phyloP scores from a whole-genome alignment of 2,113 vertebrate genomes.

The Malurus cyaneus region DNA sequence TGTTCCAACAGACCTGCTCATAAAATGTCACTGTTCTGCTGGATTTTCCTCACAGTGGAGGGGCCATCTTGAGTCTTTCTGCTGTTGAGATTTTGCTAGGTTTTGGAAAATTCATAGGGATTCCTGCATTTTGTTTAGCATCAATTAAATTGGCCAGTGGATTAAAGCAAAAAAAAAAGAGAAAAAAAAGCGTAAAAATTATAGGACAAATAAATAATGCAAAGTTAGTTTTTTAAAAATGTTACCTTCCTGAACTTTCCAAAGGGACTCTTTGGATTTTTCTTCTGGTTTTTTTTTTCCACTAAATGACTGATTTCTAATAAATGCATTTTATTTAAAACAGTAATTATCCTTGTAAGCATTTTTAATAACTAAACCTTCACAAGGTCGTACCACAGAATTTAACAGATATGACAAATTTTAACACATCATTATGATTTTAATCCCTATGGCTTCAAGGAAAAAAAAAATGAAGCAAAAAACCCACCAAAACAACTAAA shows the following conservation, averaged over 20 bases:
- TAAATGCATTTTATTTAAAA: not conserved
- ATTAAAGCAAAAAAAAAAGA: not conserved
- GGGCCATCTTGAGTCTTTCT: not conserved
- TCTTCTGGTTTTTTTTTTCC: not conserved
- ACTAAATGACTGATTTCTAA: not conserved
- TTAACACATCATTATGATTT: not conserved
- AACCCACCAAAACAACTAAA: too few relatives aligned
- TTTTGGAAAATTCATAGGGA: not conserved
- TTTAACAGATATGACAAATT: not conserved
- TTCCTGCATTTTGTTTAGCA: not conserved
- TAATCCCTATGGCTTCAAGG: not conserved
- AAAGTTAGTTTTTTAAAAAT: not conserved
- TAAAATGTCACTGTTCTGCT: not conserved
- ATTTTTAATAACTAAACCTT: not conserved
- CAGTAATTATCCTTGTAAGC: not conserved
- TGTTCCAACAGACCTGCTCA: not conserved
- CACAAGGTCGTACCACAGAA: not conserved
- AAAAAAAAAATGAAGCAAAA: not conserved
- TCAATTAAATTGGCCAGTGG: not conserved
- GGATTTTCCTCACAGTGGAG: not conserved
- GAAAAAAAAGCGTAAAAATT: not conserved
- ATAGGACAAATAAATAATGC: not conserved
- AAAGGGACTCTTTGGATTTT: not conserved
- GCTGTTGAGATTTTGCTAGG: not conserved
- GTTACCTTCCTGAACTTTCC: not conserved